These are phyloP conservation scores for Clavelina lepadiformis DNA, from an alignment of 23 tunicate species.

Conservation along the genomic window DNA sequence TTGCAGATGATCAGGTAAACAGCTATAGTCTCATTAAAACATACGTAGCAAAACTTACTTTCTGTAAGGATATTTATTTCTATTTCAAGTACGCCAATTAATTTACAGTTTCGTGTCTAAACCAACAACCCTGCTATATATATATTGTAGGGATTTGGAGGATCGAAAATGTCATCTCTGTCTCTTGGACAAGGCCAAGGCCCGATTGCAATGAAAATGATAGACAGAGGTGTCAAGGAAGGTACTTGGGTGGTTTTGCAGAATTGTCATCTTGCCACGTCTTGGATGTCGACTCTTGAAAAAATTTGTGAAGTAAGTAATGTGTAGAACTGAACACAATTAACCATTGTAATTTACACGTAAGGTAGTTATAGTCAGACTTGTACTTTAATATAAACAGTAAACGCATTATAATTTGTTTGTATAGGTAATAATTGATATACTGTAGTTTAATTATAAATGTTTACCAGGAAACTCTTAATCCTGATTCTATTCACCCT, in stretches of 20 bases:
- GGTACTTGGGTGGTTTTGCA: constrained; percentile 98
- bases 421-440: background rate
- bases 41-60: background rate
- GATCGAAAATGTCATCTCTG: constrained; percentile 78
- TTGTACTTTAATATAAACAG: background rate
- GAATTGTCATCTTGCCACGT: constrained; percentile 95
- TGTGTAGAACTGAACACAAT: background rate
- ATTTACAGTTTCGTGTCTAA: too few relatives aligned
- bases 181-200: constrained; percentile 99
- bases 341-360: background rate
- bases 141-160: constrained; percentile 73
- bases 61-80: background rate
- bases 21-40: background rate
- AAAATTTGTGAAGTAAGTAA: constrained; percentile 79
- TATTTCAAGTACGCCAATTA: background rate
- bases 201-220: constrained; percentile 97
- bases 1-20: constrained; percentile 94
- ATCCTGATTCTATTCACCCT: constrained; percentile 93
- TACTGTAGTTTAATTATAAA: background rate
- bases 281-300: constrained; percentile 98
- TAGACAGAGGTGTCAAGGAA: constrained; percentile 83
- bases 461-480: constrained; percentile 76
- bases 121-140: too few relatives aligned
- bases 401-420: background rate
- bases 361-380: background rate